Base-by-base conservation (phyloP, 2,797 vertebrate species). In the Apogon talboti region DNA sequence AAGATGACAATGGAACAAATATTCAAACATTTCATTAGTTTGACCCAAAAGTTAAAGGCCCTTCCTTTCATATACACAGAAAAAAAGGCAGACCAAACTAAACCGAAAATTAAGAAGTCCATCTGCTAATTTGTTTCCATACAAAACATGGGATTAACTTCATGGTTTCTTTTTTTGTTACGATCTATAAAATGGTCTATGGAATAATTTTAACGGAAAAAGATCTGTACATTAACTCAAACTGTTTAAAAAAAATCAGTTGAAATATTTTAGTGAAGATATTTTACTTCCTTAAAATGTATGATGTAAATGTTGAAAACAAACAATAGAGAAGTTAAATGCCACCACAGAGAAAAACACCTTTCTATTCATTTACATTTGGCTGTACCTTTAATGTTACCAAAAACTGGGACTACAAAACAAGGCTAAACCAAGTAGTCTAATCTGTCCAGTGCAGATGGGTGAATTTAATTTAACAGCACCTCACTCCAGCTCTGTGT, bases 151-250 rank as follows among this genome's bases (percentile, higher is more conserved):
- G 33, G 18, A 38, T n/a, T 8, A 21, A 11, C 41, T 55, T 24
- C 41, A 56, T 15, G 19, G 1, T 35, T 10, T 35, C 3, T 35
- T 35, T 10, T 9, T 35, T 10, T 24, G 10, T 43, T 49, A 28
- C 16, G 24, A 74, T 53, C 43, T 54, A 50, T 3, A 56, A 44
- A 41, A 53, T 0, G 7, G 33, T 58, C 30, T 18, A 28, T 7
- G 57, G 56, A 52, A 54, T 71, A 54, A 53, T 2, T 3, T 58
- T 24, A 37, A 57, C 24, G 48, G 44, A 63, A 71, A 71, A 41
- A 46, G 59, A 53, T 28, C 48, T 49, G 52, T 12, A 59, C 38
- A 55, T 59, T 44, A 44, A 40, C 11, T 11, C 41, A 45, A 44
- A 2, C 6, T 4, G 24, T 28, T 6, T 28, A 33, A 18, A 50